These are phyloP conservation scores for Gisinianus flammeolus DNA, from an alignment of 2,888 invertebrate species.

Conservation along the genomic window DNA sequence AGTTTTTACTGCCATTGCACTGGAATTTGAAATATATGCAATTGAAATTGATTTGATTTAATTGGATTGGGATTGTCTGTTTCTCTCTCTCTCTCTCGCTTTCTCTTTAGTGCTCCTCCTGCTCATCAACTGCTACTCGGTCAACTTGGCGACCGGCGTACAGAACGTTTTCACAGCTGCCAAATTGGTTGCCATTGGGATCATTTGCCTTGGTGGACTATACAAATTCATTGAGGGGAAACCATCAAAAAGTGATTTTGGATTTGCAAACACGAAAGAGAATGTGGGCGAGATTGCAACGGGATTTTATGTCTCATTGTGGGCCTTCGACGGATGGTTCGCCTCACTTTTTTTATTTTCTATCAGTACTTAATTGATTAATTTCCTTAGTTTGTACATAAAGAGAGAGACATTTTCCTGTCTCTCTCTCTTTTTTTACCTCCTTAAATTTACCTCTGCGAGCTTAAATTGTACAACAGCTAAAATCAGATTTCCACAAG, in stretches of 20 bases:
- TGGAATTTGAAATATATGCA: no score
- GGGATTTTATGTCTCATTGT: constrained; percentile 81
- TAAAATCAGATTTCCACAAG: no score
- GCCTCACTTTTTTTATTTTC: background rate
- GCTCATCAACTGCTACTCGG: constrained; percentile 73
- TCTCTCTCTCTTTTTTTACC: no score
- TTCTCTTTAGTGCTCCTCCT: constrained; percentile 56
- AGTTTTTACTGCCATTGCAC: no score
- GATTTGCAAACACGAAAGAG: constrained; percentile 73
- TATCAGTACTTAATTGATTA: no score
- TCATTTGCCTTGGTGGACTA: constrained; percentile 77
- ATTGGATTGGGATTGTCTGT: no score
- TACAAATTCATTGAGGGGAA: constrained; percentile 71
- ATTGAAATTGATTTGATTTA: no score
- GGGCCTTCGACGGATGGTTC: constrained; percentile 90
- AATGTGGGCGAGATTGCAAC: constrained; percentile 74
- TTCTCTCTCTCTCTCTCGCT: no score
- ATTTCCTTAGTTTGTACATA: no score
- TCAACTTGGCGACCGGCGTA: constrained; percentile 78
- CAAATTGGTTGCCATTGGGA: constrained; percentile 77
- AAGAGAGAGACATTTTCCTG: no score
- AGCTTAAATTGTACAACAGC: no score
- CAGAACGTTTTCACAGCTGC: constrained; percentile 81
- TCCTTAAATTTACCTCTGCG: no score
- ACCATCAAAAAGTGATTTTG: constrained; percentile 23